phyloP scores from a whole-genome alignment of 2,888 invertebrate genomes.

The Drosophila cognata region DNA sequence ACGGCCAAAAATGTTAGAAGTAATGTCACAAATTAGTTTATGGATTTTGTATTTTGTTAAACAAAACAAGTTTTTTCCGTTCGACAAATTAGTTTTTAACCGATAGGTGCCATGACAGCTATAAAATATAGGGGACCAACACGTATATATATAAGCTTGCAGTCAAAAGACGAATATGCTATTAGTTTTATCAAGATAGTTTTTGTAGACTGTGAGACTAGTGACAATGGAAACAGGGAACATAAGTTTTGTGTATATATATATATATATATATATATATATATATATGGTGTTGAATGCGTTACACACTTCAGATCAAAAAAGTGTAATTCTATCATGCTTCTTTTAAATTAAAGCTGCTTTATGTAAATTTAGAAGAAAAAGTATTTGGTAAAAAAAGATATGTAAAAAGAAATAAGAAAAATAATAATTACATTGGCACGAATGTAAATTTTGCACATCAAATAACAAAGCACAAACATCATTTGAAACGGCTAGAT shows the following conservation, averaged over 20 bases:
- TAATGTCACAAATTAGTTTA: neutral
- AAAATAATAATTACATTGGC: neutral
- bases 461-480: neutral
- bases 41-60: neutral
- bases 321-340: neutral
- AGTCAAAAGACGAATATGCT: neutral
- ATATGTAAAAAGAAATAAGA: neutral
- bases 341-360: neutral
- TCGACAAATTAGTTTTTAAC: too few species aligned
- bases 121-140: too few species aligned
- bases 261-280: neutral
- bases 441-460: neutral
- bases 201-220: neutral
- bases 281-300: neutral
- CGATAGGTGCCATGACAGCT: too few species aligned
- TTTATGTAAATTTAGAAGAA: neutral
- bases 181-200: neutral
- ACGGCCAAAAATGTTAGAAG: too few species aligned
- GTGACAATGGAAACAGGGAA: neutral
- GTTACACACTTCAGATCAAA: neutral
- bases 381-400: neutral
- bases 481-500: neutral
- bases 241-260: neutral
- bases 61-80: neutral
- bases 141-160: neutral